These are phyloP conservation scores for Tetraodon nigroviridis DNA, from an alignment of 2,113 vertebrate species.

Conservation along the genomic window DNA sequence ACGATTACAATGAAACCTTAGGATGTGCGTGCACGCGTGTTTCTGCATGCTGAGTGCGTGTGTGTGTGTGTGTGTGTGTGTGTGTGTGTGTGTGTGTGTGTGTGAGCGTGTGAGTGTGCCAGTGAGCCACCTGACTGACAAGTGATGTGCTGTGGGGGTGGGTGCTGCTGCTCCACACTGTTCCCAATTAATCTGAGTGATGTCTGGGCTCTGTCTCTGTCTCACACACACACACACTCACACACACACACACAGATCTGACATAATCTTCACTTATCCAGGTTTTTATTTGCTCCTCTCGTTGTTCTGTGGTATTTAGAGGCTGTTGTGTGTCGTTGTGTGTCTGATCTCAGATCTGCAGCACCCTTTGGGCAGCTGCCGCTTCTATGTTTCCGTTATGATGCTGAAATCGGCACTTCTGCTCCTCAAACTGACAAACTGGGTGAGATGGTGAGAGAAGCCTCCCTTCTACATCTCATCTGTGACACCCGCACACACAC, in stretches of 20 bases:
- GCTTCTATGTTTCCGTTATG: too few species aligned
- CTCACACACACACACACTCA: conserved; percentile 4
- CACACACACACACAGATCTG: not conserved
- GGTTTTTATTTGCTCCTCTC: not conserved
- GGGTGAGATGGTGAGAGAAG: too few species aligned
- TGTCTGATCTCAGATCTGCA: not conserved
- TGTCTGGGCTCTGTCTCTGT: conserved; percentile 2
- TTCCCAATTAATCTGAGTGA: conserved; percentile 57
- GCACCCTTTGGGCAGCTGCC: too few species aligned
- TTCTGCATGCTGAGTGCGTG: too few species aligned
- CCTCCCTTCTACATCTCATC: too few species aligned
- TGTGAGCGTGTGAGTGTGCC: not conserved
- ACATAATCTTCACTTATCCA: not conserved
- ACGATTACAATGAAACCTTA: too few species aligned
- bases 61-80: not conserved
- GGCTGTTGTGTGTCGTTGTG: not conserved
- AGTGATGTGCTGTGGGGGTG: not conserved
- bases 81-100: not conserved
- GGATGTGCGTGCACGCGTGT: not conserved
- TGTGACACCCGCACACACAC: conserved; percentile 6
- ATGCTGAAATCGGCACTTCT: too few species aligned
- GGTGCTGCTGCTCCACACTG: conserved; percentile 10
- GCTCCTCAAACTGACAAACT: too few species aligned
- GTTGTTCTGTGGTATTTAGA: too few species aligned
- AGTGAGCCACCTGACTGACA: conserved; percentile 17